phyloP scores from a whole-genome alignment of 2,113 vertebrate genomes.

The Campylorhamphus procurvoides region DNA sequence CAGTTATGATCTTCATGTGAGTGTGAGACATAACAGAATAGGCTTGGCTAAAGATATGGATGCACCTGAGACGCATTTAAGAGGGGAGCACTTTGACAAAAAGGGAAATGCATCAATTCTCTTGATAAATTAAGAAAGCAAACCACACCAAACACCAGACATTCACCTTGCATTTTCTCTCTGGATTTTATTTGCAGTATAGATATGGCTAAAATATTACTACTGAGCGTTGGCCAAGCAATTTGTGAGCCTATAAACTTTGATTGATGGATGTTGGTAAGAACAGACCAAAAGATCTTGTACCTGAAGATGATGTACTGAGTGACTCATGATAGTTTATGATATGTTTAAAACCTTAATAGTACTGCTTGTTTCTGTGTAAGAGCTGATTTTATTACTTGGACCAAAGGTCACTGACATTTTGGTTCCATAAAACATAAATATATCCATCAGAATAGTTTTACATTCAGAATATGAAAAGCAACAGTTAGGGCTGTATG shows the following conservation, averaged over 20 bases:
- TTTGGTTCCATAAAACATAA: conserved; percentile 62
- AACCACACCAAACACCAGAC: neutral
- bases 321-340: conserved; percentile 67
- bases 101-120: neutral
- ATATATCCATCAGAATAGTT: conserved; percentile 36
- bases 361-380: conserved; percentile 61
- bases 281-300: conserved; percentile 41
- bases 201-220: conserved; percentile 52
- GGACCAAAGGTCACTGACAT: conserved; percentile 61
- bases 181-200: conserved; percentile 35
- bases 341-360: conserved; percentile 69
- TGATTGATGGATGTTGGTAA: conserved; percentile 58
- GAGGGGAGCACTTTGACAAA: neutral
- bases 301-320: conserved; percentile 66
- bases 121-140: conserved; percentile 9
- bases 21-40: neutral
- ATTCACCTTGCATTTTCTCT: neutral
- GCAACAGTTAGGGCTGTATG: neutral
- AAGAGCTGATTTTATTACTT: conserved; percentile 69
- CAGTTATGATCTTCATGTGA: neutral
- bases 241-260: conserved; percentile 67
- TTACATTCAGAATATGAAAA: conserved; percentile 59
- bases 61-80: neutral
- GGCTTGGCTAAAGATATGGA: neutral
- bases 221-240: conserved; percentile 49